A percentile compares a stretch with the other conserved stretches of the same genome.
These are phyloP conservation scores for Luscinia megarhynchos DNA, from an alignment of 2,797 vertebrate species.

Conservation along the genomic window DNA sequence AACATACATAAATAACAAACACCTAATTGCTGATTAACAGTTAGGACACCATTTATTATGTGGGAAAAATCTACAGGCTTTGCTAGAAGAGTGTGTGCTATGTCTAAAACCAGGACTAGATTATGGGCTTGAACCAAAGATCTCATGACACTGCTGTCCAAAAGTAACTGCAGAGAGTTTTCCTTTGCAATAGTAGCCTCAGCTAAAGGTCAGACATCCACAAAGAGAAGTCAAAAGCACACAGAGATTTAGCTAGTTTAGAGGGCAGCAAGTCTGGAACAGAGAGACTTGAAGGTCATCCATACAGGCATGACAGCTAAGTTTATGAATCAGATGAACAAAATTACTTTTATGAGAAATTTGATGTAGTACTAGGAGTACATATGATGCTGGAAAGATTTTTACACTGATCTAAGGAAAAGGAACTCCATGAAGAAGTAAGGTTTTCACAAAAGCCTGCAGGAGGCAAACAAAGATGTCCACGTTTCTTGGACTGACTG, in stretches of 20 bases:
- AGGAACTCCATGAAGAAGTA: not conserved
- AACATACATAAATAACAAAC: not conserved
- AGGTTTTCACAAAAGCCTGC: not conserved
- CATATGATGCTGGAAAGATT: not conserved
- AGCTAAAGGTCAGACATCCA: constrained; percentile 6
- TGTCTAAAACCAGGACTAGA: not conserved
- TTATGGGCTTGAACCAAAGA: not conserved
- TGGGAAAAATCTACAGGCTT: not conserved
- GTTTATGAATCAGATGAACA: not conserved
- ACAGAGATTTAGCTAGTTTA: not conserved
- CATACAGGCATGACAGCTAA: not conserved
- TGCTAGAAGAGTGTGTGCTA: not conserved
- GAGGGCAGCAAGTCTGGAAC: not conserved
- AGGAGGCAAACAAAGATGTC: not conserved
- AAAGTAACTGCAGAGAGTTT: not conserved
- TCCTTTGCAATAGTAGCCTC: not conserved
- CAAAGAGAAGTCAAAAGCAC: not conserved
- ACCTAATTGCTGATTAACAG: not conserved
- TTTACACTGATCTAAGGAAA: not conserved
- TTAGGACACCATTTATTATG: not conserved
- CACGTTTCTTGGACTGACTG: not conserved
- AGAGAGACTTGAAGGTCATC: not conserved
- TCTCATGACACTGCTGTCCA: not conserved
- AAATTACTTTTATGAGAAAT: not conserved
- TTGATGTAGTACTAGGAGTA: not conserved